phyloP scores from a whole-genome alignment of 2,888 invertebrate genomes.

The Odontothrips loti region DNA sequence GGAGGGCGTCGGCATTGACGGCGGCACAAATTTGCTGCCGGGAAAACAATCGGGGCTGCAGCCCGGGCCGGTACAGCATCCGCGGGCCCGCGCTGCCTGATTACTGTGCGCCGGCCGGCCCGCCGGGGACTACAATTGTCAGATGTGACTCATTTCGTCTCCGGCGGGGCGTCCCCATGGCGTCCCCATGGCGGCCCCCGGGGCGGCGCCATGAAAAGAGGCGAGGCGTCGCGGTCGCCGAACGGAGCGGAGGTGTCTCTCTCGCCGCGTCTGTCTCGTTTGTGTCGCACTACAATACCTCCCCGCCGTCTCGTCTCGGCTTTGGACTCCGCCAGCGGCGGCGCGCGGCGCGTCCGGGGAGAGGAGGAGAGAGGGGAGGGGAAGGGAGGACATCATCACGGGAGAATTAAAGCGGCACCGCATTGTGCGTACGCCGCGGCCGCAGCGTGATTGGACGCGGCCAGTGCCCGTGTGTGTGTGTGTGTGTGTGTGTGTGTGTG shows the following conservation, averaged over 20 bases:
- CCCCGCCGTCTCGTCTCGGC: too few relatives aligned
- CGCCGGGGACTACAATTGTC: background rate
- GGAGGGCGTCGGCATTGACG: too few relatives aligned
- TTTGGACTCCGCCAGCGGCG: too few relatives aligned
- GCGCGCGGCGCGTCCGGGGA: too few relatives aligned
- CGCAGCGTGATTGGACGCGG: background rate
- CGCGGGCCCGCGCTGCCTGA: background rate
- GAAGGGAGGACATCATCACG: background rate
- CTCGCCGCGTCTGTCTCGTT: too few relatives aligned
- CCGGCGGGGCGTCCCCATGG: background rate
- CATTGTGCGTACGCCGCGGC: background rate
- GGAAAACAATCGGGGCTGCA: background rate
- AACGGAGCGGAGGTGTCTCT: too few relatives aligned
- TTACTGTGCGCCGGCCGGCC: background rate
- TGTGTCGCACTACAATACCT: too few relatives aligned
- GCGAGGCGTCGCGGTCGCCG: too few relatives aligned
- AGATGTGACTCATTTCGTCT: conserved; percentile 16
- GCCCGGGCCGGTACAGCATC: background rate
- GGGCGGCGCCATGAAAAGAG: background rate
- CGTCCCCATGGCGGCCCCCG: background rate
- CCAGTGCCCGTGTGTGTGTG: too few relatives aligned
- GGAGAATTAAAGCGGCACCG: background rate
- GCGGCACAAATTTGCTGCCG: background rate
- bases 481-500: too few relatives aligned
- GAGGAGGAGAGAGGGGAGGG: background rate